Evolutionary conservation across 2,888 invertebrate species (phyloP), one percentile per base, ranked within the genome.

Genomic region (Cephonodes hylas): DNA sequence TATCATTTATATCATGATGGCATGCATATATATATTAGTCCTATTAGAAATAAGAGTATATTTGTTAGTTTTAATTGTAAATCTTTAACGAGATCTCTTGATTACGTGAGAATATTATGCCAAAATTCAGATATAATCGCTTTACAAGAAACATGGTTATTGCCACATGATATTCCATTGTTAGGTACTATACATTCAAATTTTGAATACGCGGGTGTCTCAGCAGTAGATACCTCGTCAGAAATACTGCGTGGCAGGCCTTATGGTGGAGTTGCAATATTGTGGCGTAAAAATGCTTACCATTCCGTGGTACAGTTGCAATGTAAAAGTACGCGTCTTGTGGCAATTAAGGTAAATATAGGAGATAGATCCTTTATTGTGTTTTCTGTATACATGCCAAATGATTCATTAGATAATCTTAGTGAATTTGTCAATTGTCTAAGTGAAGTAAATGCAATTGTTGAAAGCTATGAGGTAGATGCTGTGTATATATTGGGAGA

Each of bases 371-470:
- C 57, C 0, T 45, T 74, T 20, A 6, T 73, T 34, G 58, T 74
- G 3, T 48, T 72, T 3, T 62, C 58, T 34, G 69, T 72, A 1
- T 76, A 75, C 31, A 72, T 76, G 73, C 74, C 74, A 0, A 72
- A 68, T 1, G 66, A 71, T 18, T 18, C 31, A 3, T 15, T 6
- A n/a, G 70, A 72, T 1, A 69, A 75, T 53, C 15, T 75, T 6
- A 23, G 46, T 0, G 66, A 68, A 31, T 73, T 70, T 62, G 71
- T 68, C 0, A 64, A 71, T 6, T 66, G 66, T 31, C 34, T 72
- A 4, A 58, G 67, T 27, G 61, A 64, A 42, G 60, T 72, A 7
- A 59, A 25, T 59, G 66, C 74, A 1, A 61, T 72, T 8, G 59
- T 68, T 3, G 68, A 69, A 1, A 48, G 25, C 18, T 31, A 42